Base-by-base conservation (phyloP, 2,888 invertebrate species). In the Gibbula magus region DNA sequence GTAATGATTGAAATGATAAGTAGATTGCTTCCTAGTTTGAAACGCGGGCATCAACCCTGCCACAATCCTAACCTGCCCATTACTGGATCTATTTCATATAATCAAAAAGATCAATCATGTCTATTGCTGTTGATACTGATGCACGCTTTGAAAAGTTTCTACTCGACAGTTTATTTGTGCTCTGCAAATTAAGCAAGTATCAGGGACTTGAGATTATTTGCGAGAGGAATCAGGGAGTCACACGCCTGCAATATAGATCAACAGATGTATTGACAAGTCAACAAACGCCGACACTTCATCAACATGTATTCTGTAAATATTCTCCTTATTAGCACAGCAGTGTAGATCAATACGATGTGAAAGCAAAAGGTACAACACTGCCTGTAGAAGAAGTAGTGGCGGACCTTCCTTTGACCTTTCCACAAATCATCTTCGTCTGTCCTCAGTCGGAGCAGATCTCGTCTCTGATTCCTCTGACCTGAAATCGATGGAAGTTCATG, bases 281-380 rank as follows among this genome's bases (percentile, higher is more conserved):
- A 61, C 61, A 61, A 29, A 29, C 61, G 25, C 22, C 3, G 22
- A 25, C 61, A 61, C 29, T 29, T 29, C 22, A 61, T 61, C 61
- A 61, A 22, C 61, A 61, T 61, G 61, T 61, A 61, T 61, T 61
- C 61, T 61, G 61, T 61, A 61, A 61, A 61, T 61, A 61, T 25
- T 22, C 16, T 61, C 25, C 61, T 61, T 61, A 61, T 61, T 61
- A 61, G 61, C 25, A 13, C 3, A 29, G 2, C 29, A 25, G 16
- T 29, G 29, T 25, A 25, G 61, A 61, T 61, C 61, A 61, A 61
- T 61, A 13, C 29, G 61, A 61, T 61, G 25, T 18, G 45, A 45
- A 45, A 45, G 45, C 1, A 13, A 45, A 13, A 45, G 45, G 45
- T 45, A 13, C 45, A 45, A 45, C 1, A 1, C 13, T 45, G 45